Conservation (phyloP, 2,888 invertebrate genomes). For the Cephonodes hylas region DNA sequence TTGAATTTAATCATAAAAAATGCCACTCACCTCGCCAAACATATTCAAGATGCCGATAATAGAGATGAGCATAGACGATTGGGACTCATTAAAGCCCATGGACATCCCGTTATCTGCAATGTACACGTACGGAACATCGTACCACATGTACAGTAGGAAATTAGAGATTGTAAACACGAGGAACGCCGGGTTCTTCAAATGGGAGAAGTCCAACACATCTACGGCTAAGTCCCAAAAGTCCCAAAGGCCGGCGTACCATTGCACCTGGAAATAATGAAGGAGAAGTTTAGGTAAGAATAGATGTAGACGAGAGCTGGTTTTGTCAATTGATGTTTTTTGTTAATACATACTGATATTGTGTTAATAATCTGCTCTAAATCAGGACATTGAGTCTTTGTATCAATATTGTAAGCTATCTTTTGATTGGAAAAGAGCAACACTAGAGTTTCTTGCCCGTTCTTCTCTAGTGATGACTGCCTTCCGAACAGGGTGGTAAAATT, state of each 20-base stretch:
- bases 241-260: conserved; percentile 87
- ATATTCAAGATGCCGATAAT: conserved; percentile 94
- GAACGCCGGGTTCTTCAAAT: conserved; percentile 87
- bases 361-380: too few relatives aligned
- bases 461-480: too few relatives aligned
- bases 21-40: conserved; percentile 88
- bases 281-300: not conserved
- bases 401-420: too few relatives aligned
- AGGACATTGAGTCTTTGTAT: too few relatives aligned
- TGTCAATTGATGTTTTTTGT: too few relatives aligned
- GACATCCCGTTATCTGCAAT: conserved; percentile 89
- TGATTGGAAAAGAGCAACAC: too few relatives aligned
- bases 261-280: conserved; percentile 58
- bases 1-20: too few relatives aligned
- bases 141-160: conserved; percentile 94
- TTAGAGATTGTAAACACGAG: conserved; percentile 92
- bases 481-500: too few relatives aligned
- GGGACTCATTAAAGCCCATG: conserved; percentile 86
- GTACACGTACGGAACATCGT: conserved; percentile 96
- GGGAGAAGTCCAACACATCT: conserved; percentile 91
- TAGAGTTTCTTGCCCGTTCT: too few relatives aligned
- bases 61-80: conserved; percentile 91
- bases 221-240: conserved; percentile 89
- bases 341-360: too few relatives aligned
- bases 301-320: too few relatives aligned